A percentile compares a stretch with the other conserved stretches of the same genome.
Conservation (phyloP, 1,140 invertebrate genomes). For the Euglossa dilemma region DNA sequence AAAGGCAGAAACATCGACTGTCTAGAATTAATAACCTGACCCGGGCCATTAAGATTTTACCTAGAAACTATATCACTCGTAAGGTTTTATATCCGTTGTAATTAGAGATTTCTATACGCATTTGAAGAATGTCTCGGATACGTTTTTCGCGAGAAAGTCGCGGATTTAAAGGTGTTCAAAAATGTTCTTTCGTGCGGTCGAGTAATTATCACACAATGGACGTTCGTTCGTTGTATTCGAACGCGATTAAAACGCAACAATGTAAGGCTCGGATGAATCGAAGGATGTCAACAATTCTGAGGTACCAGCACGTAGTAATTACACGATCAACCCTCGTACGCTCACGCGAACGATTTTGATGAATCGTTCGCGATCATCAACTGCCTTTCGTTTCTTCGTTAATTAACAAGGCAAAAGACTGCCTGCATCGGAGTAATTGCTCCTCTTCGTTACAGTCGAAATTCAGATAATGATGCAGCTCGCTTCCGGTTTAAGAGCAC, state of each 20-base stretch:
- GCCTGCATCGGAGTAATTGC: slow-evolving; percentile 22
- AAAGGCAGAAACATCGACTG: not conserved
- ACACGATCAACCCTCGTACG: not conserved
- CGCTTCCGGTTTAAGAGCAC: not conserved
- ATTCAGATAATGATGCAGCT: not conserved
- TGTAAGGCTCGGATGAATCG: too few relatives aligned
- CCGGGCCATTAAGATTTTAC: too few relatives aligned
- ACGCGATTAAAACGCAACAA: too few relatives aligned
- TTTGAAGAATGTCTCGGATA: too few relatives aligned
- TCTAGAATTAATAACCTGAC: not conserved
- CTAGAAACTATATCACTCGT: too few relatives aligned
- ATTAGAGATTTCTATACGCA: too few relatives aligned
- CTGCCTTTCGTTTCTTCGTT: slow-evolving; percentile 6
- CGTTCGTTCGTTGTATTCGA: not conserved
- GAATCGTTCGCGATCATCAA: slow-evolving; percentile 1
- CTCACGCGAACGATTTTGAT: slow-evolving; percentile 7
- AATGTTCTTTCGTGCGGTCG: too few relatives aligned
- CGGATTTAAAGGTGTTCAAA: too few relatives aligned
- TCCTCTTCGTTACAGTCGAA: slow-evolving; percentile 9
- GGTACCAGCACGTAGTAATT: not conserved
- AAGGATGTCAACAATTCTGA: not conserved
- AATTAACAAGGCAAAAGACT: slow-evolving; percentile 26
- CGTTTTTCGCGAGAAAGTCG: too few relatives aligned
- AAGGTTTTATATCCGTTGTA: too few relatives aligned
- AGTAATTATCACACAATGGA: too few relatives aligned